Base-by-base conservation (phyloP, 2,888 invertebrate species). In the Volucella inflata region DNA sequence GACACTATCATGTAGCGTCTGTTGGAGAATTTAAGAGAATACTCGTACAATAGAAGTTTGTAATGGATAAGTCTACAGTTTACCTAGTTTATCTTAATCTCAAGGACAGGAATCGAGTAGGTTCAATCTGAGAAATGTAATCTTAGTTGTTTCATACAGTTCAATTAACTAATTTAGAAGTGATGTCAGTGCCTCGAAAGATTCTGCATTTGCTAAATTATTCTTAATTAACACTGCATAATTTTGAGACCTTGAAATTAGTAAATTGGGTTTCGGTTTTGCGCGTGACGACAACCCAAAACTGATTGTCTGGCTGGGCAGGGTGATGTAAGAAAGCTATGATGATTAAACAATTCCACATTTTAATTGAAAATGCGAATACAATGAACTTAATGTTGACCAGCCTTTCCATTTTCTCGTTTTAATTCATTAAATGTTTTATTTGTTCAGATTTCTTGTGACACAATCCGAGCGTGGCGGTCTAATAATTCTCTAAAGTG, bases 161-260 rank as follows among this genome's bases (percentile, higher is more conserved):
- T 30, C n/a, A 72, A 76, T 85, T 81, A 64, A 46, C 42, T n/a
- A 67, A 72, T 85, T 85, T 50, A 67, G 40, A 14, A 55, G 36
- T 85, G 85, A 85, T 65, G 76, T 85, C 80, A 85, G 81, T 16
- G 2, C 40, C 50, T 14, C 14, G 60, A 72, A 81, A 75, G 71
- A 57, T 62, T 64, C 50, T 53, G 57, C 57, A 38, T 51, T 46
- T 51, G 40, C 16, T 51, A 10, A 17, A 55, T 74, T 74, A 21
- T n/a, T 55, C 30, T 16, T 10, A 77, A 76, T 76, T 57, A 40
- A 46, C 36, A 11, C 8, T 38, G 38, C 44, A 48, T 21, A 46
- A 57, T 50, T 10, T 59, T 10, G 4, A 57, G 48, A 65, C 64
- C 74, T 75, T 65, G 64, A 75, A 48, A 38, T n/a, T 17, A 38